Evolutionary conservation across 2,888 invertebrate species (phyloP), one percentile per base, ranked within the genome.

Genomic region (Drosophila robusta): DNA sequence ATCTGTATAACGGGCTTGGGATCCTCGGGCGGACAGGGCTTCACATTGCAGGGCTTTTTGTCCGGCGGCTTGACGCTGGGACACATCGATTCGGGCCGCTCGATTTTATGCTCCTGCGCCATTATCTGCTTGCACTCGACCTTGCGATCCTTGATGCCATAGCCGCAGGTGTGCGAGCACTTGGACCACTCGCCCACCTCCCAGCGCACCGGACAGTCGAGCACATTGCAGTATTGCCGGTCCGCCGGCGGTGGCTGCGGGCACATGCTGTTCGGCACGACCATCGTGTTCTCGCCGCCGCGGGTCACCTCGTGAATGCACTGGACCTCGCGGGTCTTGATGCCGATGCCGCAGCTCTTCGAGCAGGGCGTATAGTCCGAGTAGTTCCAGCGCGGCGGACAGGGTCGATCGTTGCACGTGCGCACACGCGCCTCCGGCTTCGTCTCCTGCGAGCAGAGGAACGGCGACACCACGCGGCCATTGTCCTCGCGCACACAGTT

Each of bases 401-500:
- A 99, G 0, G 98, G 97, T 70, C 97, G 96, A 88, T 98, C 98
- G 90, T 99, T 99, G 93, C 98, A 98, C 0, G 97, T 96, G 86
- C 97, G 93, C 34, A 97, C 96, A 68, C 97, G 93, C 50, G 97
- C 96, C 91, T 98, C 97, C 0, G 98, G 98, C 90, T 97, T 96
- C 0, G 96, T 95, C 80, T 97, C 95, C 0, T 96, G 95, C 34
- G 97, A 95, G 87, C 98, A 98, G 90, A 97, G 94, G 90, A 96
- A 96, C 0, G 97, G 97, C 6, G 96, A 97, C 0, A 98, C 97
- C 3, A 97, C 96, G 86, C 96, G 96, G 9, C 96, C 95, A 65
- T 96, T 97, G 89, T 96, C 96, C 81, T 97, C 97, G 67, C 97
- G 93, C 0, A 98, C 95, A 90, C 98, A 98, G 90, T 96, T 96